phyloP scores from a whole-genome alignment of 2,888 invertebrate species.

The Ramazzottius varieornatus region DNA sequence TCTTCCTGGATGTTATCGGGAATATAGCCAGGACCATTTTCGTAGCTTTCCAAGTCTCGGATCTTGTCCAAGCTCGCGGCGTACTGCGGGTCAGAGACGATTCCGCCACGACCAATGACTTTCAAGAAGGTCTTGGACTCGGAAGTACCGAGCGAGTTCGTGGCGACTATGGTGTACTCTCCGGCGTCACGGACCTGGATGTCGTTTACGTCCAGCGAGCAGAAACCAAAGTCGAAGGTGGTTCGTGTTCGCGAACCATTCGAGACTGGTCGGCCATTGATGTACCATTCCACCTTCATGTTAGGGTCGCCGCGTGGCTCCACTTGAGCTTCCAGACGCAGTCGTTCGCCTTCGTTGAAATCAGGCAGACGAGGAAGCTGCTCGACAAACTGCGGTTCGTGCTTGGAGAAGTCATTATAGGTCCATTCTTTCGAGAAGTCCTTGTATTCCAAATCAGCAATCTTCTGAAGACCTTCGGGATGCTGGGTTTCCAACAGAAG shows the following conservation, averaged over 20 bases:
- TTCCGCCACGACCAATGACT: not conserved
- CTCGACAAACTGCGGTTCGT: not conserved
- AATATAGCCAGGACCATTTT: not conserved
- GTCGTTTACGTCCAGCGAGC: not conserved
- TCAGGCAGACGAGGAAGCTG: not conserved
- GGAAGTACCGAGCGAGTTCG: not conserved
- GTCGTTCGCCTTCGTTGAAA: not conserved
- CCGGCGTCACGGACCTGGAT: not conserved
- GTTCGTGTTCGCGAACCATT: not conserved
- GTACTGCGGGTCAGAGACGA: not conserved
- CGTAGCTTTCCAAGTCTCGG: slow-evolving; percentile 14
- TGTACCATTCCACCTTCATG: slow-evolving; percentile 1
- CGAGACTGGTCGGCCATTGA: not conserved
- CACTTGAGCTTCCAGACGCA: not conserved
- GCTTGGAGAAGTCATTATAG: not conserved
- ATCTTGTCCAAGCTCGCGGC: slow-evolving; percentile 15
- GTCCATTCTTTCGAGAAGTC: not conserved
- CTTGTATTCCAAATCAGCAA: not conserved
- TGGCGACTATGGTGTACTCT: not conserved
- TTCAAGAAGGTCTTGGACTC: slow-evolving; percentile 2
- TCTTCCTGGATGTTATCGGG: slow-evolving; percentile 2
- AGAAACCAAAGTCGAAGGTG: not conserved
- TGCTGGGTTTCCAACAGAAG: not conserved
- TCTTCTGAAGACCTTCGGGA: not conserved
- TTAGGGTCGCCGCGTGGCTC: not conserved